phyloP scores from a whole-genome alignment of 92 coral and sea anemone genomes.

The Epizoanthus illoricatus region DNA sequence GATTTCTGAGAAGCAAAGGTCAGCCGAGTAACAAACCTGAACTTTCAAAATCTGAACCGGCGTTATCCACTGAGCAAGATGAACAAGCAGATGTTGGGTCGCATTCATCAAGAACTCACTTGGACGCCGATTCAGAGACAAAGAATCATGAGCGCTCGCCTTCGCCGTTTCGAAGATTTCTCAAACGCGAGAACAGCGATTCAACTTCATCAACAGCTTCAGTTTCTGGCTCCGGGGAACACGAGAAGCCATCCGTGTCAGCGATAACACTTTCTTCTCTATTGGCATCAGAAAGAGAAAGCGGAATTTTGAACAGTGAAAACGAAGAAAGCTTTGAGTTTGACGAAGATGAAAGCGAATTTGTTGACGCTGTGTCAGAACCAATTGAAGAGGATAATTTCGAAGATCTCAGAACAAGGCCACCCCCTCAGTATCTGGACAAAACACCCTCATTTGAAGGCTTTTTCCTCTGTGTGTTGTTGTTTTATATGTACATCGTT shows the following conservation, averaged over 20 bases:
- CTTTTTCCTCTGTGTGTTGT: conserved; percentile 56
- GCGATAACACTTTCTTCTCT: conserved; percentile 82
- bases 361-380: conserved; percentile 25
- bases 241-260: conserved; percentile 34
- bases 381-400: conserved; percentile 38
- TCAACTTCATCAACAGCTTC: conserved; percentile 7
- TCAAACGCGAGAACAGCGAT: conserved; percentile 36
- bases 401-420: conserved; percentile 19
- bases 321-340: conserved; percentile 26
- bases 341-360: conserved; percentile 51
- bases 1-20: conserved; percentile 32
- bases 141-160: conserved; percentile 70
- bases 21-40: conserved; percentile 35
- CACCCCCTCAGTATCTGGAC: conserved; percentile 31
- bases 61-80: conserved; percentile 44
- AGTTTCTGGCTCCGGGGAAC: neutral
- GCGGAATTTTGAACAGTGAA: conserved; percentile 15
- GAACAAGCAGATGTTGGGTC: conserved; percentile 77
- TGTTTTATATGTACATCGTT: conserved; percentile 66
- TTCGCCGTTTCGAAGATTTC: conserved; percentile 81
- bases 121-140: conserved; percentile 47
- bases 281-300: conserved; percentile 70
- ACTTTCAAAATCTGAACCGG: conserved; percentile 48
- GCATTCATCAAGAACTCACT: conserved; percentile 67
- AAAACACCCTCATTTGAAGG: conserved; percentile 64